A percentile compares a stretch with the other conserved stretches of the same genome.
phyloP scores from a whole-genome alignment of 2,113 vertebrate species.

The Australoheros scitulus region DNA sequence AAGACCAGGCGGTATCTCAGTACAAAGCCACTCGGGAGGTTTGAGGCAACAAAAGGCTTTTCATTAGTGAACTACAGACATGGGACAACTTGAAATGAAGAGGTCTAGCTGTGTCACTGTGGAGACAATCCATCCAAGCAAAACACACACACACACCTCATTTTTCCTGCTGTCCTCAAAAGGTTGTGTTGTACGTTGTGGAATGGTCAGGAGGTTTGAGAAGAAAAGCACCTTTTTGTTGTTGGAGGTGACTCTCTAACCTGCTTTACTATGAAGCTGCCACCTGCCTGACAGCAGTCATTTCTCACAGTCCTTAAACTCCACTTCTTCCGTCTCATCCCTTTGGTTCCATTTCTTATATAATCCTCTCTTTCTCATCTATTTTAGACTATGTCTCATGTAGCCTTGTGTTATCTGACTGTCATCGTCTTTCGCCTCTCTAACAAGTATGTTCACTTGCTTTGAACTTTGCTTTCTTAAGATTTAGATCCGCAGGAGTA shows the following conservation, averaged over 20 bases:
- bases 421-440: background rate
- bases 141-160: background rate
- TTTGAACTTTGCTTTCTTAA: background rate
- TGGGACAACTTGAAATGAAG: slow-evolving; percentile 40
- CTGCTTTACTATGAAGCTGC: background rate
- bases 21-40: slow-evolving; percentile 53
- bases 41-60: slow-evolving; percentile 61
- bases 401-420: background rate
- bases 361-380: background rate
- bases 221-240: slow-evolving; percentile 34
- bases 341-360: background rate
- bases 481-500: background rate
- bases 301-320: slow-evolving; percentile 15
- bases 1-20: slow-evolving; percentile 41
- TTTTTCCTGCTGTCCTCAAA: slow-evolving; percentile 39
- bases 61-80: slow-evolving; percentile 52
- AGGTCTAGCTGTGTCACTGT: slow-evolving; percentile 37
- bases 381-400: background rate
- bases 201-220: background rate
- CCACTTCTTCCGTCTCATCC: background rate
- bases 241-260: background rate
- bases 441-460: background rate
- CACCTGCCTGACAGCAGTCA: slow-evolving; percentile 17
- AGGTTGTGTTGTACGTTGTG: background rate
- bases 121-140: slow-evolving; percentile 12